Evolutionary conservation across 2,797 vertebrate genomes (phyloP).

Genomic region (Adrianichthys oophorus): DNA sequence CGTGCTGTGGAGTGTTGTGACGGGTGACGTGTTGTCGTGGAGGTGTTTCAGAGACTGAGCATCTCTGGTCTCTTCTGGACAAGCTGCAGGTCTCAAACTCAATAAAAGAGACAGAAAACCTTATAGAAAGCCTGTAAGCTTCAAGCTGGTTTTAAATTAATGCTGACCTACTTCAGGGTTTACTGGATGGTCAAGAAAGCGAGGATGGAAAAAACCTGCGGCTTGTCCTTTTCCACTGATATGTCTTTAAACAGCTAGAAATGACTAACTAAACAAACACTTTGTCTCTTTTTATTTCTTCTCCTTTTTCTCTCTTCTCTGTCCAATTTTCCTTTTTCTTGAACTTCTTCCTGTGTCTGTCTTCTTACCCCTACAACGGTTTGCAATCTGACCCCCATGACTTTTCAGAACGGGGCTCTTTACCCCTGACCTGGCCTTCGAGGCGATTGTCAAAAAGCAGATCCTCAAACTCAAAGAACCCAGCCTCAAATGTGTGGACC

Average conservation of each 20-base stretch:
- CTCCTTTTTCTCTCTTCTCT: constrained; percentile 40
- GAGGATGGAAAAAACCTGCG: constrained; percentile 63
- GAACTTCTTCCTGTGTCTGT: constrained; percentile 36
- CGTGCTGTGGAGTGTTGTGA: constrained; percentile 81
- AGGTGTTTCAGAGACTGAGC: constrained; percentile 56
- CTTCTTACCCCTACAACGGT: constrained; percentile 37
- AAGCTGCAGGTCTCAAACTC: constrained; percentile 67
- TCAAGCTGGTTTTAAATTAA: constrained; percentile 14
- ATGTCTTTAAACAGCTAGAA: constrained; percentile 55
- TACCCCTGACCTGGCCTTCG: constrained; percentile 92
- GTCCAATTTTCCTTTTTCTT: constrained; percentile 26
- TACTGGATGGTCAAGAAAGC: constrained; percentile 24
- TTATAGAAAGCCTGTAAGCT: not conserved
- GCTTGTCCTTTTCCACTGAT: constrained; percentile 65
- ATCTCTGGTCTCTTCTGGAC: constrained; percentile 65
- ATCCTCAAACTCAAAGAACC: constrained; percentile 92
- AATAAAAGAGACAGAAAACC: constrained; percentile 11
- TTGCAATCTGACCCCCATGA: constrained; percentile 44
- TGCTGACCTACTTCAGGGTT: constrained; percentile 5
- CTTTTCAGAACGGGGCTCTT: constrained; percentile 89
- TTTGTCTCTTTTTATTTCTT: constrained; percentile 47
- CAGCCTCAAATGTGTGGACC: constrained; percentile 91
- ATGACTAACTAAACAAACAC: constrained; percentile 71
- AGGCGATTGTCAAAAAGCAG: constrained; percentile 94
- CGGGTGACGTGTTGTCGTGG: constrained; percentile 68